Conservation (phyloP, 2,888 invertebrate species). For the Drosophila fungiperda region DNA sequence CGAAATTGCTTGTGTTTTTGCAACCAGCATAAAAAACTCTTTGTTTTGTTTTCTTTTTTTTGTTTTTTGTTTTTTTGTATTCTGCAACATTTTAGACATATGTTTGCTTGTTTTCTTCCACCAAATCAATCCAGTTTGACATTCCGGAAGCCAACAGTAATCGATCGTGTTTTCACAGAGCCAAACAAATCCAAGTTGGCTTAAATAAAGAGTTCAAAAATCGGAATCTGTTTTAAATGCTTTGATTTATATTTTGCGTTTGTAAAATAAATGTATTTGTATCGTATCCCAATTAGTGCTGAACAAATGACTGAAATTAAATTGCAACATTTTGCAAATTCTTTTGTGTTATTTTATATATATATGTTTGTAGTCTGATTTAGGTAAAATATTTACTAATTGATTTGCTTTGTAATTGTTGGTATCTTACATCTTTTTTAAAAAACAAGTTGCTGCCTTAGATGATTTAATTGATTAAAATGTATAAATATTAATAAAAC, state of each 20-base stretch:
- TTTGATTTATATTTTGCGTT: not conserved
- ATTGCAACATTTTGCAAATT: not conserved
- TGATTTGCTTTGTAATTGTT: not conserved
- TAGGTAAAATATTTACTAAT: not conserved
- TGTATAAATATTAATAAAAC: not conserved
- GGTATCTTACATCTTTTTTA: no score
- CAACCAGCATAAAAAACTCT: not conserved
- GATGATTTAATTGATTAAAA: not conserved
- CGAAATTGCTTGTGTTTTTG: not conserved
- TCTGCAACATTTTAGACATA: slow-evolving; percentile 23
- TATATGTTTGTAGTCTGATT: not conserved
- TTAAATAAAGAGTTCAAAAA: slow-evolving; percentile 26
- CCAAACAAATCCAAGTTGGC: slow-evolving; percentile 14
- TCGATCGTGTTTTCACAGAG: slow-evolving; percentile 25
- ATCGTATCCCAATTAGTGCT: not conserved
- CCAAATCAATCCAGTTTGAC: slow-evolving; percentile 42
- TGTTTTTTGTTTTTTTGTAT: slow-evolving; percentile 4
- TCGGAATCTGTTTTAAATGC: slow-evolving; percentile 27
- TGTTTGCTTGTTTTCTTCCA: slow-evolving; percentile 15
- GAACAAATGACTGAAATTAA: not conserved
- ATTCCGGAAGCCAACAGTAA: slow-evolving; percentile 11
- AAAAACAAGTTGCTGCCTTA: no score
- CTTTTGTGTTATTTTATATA: not conserved
- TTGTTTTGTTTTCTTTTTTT: not conserved
- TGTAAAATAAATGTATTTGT: not conserved